phyloP scores from a whole-genome alignment of 2,888 invertebrate genomes.

The Leptogaster cylindrica region DNA sequence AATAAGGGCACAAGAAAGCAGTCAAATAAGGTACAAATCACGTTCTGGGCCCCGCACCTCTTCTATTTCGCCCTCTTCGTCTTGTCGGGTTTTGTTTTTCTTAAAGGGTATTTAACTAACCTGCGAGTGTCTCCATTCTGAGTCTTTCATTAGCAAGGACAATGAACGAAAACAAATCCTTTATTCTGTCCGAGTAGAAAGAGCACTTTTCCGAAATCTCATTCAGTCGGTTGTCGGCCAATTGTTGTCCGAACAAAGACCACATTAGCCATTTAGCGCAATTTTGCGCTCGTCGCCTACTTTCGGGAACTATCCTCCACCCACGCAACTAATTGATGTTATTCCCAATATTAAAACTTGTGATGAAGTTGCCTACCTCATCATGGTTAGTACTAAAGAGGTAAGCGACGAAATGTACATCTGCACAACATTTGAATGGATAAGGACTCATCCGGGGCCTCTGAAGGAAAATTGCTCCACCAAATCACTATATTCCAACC shows the following conservation, averaged over 20 bases:
- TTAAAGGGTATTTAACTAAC: conserved; percentile 41
- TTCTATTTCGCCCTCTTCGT: not conserved
- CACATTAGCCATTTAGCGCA: not conserved
- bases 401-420: not conserved
- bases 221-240: conserved; percentile 6
- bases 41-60: not conserved
- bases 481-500: not conserved
- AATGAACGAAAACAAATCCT: conserved; percentile 18
- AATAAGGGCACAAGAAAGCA: conserved; percentile 12
- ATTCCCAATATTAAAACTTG: conserved; percentile 35
- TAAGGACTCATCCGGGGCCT: conserved; percentile 43
- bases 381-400: conserved; percentile 11
- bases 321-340: conserved; percentile 35
- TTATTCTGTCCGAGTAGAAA: conserved; percentile 1
- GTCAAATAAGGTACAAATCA: conserved; percentile 28
- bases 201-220: conserved; percentile 19
- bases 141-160: conserved; percentile 11
- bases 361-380: conserved; percentile 29
- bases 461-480: conserved; percentile 44
- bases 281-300: not conserved
- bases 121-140: conserved; percentile 8
- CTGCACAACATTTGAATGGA: conserved; percentile 21
- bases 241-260: not conserved
- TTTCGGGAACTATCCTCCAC: not conserved
- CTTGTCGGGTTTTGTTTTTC: conserved; percentile 44